phyloP scores from a whole-genome alignment of 2,113 vertebrate genomes.

The Microtus oregoni region DNA sequence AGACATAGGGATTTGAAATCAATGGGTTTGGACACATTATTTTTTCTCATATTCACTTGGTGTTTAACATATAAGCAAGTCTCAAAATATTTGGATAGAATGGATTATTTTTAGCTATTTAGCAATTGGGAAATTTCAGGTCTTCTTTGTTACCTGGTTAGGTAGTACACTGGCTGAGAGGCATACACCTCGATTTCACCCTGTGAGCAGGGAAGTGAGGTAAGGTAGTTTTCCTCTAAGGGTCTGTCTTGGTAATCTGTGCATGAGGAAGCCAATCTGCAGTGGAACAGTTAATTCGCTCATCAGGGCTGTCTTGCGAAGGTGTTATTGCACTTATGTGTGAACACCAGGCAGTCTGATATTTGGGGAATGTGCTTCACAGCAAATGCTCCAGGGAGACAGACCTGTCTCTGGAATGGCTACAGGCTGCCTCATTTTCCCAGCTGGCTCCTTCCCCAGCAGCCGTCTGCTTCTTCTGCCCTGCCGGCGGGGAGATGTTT shows the following conservation, averaged over 20 bases:
- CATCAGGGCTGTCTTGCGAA: background rate
- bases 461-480: background rate
- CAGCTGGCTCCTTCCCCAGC: background rate
- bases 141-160: background rate
- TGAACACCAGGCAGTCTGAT: slow-evolving; percentile 3
- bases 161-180: background rate
- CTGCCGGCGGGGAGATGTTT: background rate
- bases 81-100: background rate
- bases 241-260: background rate
- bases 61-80: background rate
- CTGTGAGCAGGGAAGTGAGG: background rate
- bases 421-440: background rate
- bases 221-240: background rate
- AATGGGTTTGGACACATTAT: background rate
- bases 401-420: background rate
- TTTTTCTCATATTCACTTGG: background rate
- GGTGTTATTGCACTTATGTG: background rate
- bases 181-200: background rate
- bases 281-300: background rate
- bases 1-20: background rate
- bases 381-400: background rate
- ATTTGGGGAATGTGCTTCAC: background rate
- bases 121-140: background rate
- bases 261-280: background rate
- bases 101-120: background rate